Conservation (phyloP, 2,113 vertebrate genomes). For the Xenotilapia flavipinnis region DNA sequence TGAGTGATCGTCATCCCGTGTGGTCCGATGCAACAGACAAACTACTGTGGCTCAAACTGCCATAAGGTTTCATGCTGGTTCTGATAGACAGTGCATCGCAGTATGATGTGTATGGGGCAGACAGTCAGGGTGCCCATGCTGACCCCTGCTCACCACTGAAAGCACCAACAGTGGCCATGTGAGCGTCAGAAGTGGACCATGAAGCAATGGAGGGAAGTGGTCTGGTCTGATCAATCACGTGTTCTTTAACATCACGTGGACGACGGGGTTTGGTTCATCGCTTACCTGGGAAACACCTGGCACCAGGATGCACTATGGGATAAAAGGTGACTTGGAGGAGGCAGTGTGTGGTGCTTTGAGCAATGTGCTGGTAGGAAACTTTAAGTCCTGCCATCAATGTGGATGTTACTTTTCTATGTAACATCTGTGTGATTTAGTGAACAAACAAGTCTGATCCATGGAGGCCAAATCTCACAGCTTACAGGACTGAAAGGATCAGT, state of each 20-base stretch:
- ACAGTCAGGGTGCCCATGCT: no score
- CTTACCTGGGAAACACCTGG: background rate
- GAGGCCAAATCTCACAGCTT: background rate
- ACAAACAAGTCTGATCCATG: fast-evolving
- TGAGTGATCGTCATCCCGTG: fast-evolving
- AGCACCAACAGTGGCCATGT: fast-evolving
- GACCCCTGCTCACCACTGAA: no score
- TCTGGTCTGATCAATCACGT: fast-evolving
- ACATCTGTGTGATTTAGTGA: background rate
- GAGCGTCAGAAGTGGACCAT: fast-evolving
- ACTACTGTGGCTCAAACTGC: background rate
- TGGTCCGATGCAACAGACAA: fast-evolving
- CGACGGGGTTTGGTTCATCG: fast-evolving
- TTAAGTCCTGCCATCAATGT: fast-evolving
- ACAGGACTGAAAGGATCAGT: fast-evolving
- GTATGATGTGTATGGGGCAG: no score
- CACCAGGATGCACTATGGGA: fast-evolving
- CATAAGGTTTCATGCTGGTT: background rate
- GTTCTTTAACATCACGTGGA: fast-evolving
- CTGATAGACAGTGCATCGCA: background rate
- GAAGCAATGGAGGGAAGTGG: fast-evolving
- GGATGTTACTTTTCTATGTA: fast-evolving
- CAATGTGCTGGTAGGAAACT: fast-evolving
- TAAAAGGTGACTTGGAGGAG: fast-evolving
- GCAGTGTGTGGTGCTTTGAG: fast-evolving